These are phyloP conservation scores for Microtus oregoni DNA, from an alignment of 2,113 vertebrate genomes.

Conservation along the genomic window DNA sequence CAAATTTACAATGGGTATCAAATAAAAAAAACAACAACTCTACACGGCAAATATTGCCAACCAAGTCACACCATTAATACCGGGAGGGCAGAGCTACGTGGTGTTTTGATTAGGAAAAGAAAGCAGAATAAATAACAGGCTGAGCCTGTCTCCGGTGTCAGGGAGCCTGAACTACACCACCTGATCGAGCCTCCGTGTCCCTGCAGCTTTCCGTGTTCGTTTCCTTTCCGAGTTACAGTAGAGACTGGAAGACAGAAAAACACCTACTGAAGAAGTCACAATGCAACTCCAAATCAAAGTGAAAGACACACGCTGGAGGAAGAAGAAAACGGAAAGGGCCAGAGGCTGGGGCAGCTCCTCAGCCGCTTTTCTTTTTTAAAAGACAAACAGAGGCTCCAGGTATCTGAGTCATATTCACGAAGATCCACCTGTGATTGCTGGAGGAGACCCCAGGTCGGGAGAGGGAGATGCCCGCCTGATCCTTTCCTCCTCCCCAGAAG, in stretches of 20 bases:
- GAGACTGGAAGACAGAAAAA: slow-evolving; percentile 45
- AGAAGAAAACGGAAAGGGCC: background rate
- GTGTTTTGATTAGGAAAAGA: slow-evolving; percentile 88
- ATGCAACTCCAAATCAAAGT: background rate
- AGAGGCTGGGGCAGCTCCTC: background rate
- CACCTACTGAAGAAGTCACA: background rate
- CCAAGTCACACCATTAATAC: slow-evolving; percentile 92
- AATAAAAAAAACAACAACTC: slow-evolving; percentile 76
- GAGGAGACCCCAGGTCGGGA: background rate
- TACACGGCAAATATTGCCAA: slow-evolving; percentile 98
- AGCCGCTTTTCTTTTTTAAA: slow-evolving; percentile 1
- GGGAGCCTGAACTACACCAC: slow-evolving; percentile 94
- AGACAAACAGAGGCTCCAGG: slow-evolving; percentile 55
- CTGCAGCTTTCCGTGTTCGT: background rate
- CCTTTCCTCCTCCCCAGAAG: background rate
- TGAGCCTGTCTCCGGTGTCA: slow-evolving; percentile 90
- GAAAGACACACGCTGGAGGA: slow-evolving; percentile 3
- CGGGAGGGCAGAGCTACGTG: slow-evolving; percentile 87
- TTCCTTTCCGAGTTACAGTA: slow-evolving; percentile 60
- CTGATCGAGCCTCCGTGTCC: slow-evolving; percentile 20
- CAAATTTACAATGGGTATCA: slow-evolving; percentile 88
- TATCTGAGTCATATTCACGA: background rate
- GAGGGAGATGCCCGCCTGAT: background rate
- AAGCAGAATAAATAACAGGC: slow-evolving; percentile 96
- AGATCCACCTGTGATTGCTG: slow-evolving; percentile 21